Percentiles rank a stretch among this genome's conserved stretches.
Evolutionary conservation across 2,888 invertebrate species (phyloP).

Genomic region (Oligia latruncula): DNA sequence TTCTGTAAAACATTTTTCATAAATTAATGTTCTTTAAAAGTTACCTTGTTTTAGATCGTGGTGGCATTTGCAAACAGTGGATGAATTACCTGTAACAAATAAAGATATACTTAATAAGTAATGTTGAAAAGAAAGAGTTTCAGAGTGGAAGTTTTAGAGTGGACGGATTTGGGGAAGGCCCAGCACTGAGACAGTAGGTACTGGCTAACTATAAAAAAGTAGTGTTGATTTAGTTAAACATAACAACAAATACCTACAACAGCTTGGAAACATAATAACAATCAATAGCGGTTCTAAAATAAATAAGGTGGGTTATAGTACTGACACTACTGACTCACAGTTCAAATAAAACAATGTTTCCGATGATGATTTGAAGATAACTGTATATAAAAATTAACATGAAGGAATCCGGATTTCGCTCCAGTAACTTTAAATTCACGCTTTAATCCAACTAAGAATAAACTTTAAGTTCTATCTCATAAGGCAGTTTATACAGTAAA

Average conservation of each 20-base stretch:
- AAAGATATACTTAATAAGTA: conserved; percentile 38
- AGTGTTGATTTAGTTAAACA: not conserved
- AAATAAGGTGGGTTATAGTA: conserved; percentile 22
- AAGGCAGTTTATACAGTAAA: conserved; percentile 16
- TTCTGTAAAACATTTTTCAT: not conserved
- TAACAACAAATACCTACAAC: conserved; percentile 16
- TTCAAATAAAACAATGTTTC: conserved; percentile 35
- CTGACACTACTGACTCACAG: conserved; percentile 24
- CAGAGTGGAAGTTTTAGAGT: too few species aligned
- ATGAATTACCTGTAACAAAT: conserved; percentile 65
- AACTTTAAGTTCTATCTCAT: not conserved
- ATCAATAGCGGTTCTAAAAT: not conserved
- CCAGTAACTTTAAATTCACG: conserved; percentile 29
- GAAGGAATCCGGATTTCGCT: conserved; percentile 37
- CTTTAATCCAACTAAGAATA: not conserved
- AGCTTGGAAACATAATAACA: not conserved
- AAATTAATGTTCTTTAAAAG: not conserved
- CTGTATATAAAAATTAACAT: conserved; percentile 32
- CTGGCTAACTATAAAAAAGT: too few species aligned
- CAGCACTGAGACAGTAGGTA: too few species aligned
- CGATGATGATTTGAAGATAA: conserved; percentile 45
- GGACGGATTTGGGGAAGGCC: too few species aligned
- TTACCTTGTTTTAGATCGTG: conserved; percentile 29
- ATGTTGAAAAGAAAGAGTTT: too few species aligned
- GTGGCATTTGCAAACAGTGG: conserved; percentile 3